A percentile compares a stretch with the other conserved stretches of the same genome.
Conservation (phyloP, 2,797 vertebrate species). For the Ispidina picta region DNA sequence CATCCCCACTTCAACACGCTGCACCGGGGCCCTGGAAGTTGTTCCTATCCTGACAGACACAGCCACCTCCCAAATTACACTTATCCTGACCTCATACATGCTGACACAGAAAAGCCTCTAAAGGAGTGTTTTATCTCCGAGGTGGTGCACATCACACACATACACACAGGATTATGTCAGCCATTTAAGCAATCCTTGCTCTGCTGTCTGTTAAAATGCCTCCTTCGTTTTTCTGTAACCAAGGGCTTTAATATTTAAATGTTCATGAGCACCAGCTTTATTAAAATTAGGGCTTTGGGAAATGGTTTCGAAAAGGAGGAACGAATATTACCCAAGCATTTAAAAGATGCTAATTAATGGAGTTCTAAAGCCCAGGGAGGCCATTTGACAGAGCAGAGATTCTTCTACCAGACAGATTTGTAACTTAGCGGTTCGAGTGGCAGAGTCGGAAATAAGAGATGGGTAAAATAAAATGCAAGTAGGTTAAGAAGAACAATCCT, state of each 20-base stretch:
- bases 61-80: neutral
- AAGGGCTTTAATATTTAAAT: slow-evolving; percentile 79
- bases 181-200: slow-evolving; percentile 60
- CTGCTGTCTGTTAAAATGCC: slow-evolving; percentile 73
- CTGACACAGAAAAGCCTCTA: slow-evolving; percentile 24
- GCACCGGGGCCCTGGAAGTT: neutral
- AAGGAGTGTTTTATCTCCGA: slow-evolving; percentile 63
- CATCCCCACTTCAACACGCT: neutral
- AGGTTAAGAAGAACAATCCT: slow-evolving; percentile 67
- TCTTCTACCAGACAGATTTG: slow-evolving; percentile 62
- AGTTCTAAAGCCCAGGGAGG: slow-evolving; percentile 77
- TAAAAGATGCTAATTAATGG: slow-evolving; percentile 85
- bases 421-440: slow-evolving; percentile 13
- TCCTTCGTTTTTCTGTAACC: slow-evolving; percentile 72
- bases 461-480: slow-evolving; percentile 69
- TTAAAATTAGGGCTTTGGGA: slow-evolving; percentile 83
- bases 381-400: slow-evolving; percentile 62
- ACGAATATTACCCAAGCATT: slow-evolving; percentile 79
- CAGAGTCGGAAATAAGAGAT: slow-evolving; percentile 3
- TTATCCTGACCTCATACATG: neutral
- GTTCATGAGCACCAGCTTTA: slow-evolving; percentile 78
- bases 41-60: neutral
- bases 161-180: slow-evolving; percentile 24
- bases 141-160: neutral
- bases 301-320: slow-evolving; percentile 72